Evolutionary conservation across 2,113 vertebrate genomes (phyloP).

Genomic region (Ciconia maguari): DNA sequence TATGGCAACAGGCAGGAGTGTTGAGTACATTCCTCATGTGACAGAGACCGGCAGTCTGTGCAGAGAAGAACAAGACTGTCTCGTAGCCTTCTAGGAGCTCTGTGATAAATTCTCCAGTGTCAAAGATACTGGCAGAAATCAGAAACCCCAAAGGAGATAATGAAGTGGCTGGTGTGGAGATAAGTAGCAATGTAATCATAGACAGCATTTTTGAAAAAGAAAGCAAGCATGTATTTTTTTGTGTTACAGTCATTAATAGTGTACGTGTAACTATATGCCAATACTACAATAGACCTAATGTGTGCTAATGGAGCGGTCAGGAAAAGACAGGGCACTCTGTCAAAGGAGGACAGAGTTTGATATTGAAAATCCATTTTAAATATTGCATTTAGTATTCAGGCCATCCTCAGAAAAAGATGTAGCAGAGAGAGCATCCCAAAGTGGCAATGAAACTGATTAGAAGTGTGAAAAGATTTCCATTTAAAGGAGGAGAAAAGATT

Average conservation of each 20-base stretch:
- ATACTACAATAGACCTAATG: neutral
- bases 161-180: neutral
- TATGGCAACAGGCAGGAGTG: neutral
- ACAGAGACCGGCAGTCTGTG: neutral
- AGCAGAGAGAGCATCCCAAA: neutral
- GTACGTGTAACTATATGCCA: neutral
- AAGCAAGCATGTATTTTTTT: neutral
- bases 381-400: neutral
- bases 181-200: neutral
- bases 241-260: neutral
- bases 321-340: neutral
- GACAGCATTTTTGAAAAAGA: neutral
- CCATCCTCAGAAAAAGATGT: neutral
- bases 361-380: slow-evolving; percentile 11
- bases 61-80: neutral
- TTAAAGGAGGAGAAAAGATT: neutral
- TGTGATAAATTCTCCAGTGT: neutral
- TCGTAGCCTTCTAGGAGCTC: neutral
- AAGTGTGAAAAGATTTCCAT: neutral
- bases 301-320: neutral
- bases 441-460: neutral
- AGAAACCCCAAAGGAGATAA: neutral
- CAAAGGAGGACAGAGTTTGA: neutral
- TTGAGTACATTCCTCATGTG: neutral
- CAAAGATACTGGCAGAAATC: neutral